Evolutionary conservation across 1,140 invertebrate species (phyloP).

Genomic region (Trichoplusia ni): DNA sequence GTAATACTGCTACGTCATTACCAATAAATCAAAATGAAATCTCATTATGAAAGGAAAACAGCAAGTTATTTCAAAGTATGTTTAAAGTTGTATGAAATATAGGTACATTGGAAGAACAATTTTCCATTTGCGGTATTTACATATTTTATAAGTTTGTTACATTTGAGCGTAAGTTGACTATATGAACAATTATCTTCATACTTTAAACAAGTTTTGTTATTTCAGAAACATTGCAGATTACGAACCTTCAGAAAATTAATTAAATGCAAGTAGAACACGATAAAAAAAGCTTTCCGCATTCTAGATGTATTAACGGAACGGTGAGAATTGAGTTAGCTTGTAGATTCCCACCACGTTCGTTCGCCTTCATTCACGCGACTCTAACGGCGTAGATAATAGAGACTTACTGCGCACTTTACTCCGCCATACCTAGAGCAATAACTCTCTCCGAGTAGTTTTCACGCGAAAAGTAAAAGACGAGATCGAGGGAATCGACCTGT

Average conservation of each 20-base stretch:
- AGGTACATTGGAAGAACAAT: no score
- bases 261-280: slow-evolving; percentile 40
- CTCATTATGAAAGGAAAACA: no score
- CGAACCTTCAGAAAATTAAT: slow-evolving; percentile 39
- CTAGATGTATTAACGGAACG: slow-evolving; percentile 54
- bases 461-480: slow-evolving; percentile 54
- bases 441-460: slow-evolving; percentile 66
- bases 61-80: no score
- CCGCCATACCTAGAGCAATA: slow-evolving; percentile 71
- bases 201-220: no score
- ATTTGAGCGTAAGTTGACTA: no score
- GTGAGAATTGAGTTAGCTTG: slow-evolving; percentile 64
- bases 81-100: no score
- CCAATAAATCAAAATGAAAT: no score
- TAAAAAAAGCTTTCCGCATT: slow-evolving; percentile 41
- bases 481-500: slow-evolving; percentile 44
- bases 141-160: no score
- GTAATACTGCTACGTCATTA: no score
- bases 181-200: no score
- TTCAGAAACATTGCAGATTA: no score
- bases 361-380: slow-evolving; percentile 74
- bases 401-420: slow-evolving; percentile 78
- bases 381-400: slow-evolving; percentile 78
- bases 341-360: slow-evolving; percentile 70
- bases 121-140: no score